Base-by-base conservation (phyloP, 2,113 vertebrate species). In the Cairina moschata region DNA sequence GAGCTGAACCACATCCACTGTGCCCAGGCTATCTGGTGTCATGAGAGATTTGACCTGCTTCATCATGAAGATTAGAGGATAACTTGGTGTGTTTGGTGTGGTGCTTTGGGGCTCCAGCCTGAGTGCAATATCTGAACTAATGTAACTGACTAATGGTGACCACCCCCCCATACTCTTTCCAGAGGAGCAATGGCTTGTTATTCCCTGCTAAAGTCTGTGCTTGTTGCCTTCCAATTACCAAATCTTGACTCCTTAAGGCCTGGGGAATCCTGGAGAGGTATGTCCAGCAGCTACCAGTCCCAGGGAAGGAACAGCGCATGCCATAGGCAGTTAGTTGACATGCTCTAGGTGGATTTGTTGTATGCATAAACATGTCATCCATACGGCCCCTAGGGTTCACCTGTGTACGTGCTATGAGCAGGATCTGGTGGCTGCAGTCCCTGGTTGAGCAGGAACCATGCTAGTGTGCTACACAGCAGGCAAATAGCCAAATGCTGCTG, bases 101-200 rank as follows among this genome's bases (percentile, higher is more conserved):
- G 34, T 18, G 44, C 25, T 52, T 34, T 46, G 31, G 23, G 20
- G 29, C 11, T 72, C 23, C 29, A 16, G 3, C 56, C 55, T 31
- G 18, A 66, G 31, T 3, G 18, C 87, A 59, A 78, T 25, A 3
- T 12, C 25, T 59, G 55, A 86, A 63, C 29, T 59, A 55, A 42
- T 36, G 11, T 26, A n/a, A 16, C 31, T 77, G 36, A 38, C 77
- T 14, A 55, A 83, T 29, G 18, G 13, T 21, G 62, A 14, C 8
- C 28, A 38, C 7, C 14, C 31, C 8, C 36, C 2, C 5, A 31
- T n/a, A 3, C 8, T 59, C 20, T 18, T 82, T 66, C 58, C 23
- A 62, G 15, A 9, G 48, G 3, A 50, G 3, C 2, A 32, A 11
- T 67, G 0, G 0, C 17, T 63, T 50, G 66, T 83, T 25, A 14